Conservation (phyloP, 2,797 vertebrate species). For the Australoheros facetus region DNA sequence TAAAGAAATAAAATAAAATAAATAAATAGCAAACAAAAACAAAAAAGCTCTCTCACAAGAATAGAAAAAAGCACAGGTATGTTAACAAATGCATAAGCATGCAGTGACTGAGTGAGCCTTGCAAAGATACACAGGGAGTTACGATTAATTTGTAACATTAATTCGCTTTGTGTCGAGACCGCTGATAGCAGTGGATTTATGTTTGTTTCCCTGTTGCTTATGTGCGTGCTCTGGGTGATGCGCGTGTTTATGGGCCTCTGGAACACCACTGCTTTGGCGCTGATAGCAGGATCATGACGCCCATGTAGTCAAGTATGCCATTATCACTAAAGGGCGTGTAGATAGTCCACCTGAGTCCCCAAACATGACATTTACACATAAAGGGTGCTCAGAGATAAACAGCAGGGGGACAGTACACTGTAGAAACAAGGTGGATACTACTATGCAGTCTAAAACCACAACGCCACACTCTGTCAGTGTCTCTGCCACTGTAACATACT, state of each 20-base stretch:
- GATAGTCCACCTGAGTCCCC: slow-evolving; percentile 67
- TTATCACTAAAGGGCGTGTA: slow-evolving; percentile 63
- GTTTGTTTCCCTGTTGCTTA: slow-evolving; percentile 27
- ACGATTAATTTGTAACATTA: slow-evolving; percentile 61
- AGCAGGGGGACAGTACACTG: not conserved
- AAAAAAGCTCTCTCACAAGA: slow-evolving; percentile 34
- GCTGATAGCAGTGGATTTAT: slow-evolving; percentile 54
- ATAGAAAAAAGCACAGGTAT: slow-evolving; percentile 4
- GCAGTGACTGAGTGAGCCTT: slow-evolving; percentile 38
- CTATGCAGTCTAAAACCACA: slow-evolving; percentile 17
- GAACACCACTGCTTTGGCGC: slow-evolving; percentile 57
- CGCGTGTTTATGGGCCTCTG: slow-evolving; percentile 31
- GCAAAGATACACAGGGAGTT: slow-evolving; percentile 53
- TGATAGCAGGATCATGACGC: slow-evolving; percentile 62
- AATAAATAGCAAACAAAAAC: slow-evolving; percentile 41
- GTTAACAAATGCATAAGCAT: slow-evolving; percentile 23
- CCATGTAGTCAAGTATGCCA: slow-evolving; percentile 62
- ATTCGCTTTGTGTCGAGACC: slow-evolving; percentile 46
- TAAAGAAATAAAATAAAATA: slow-evolving; percentile 21
- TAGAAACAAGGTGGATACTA: slow-evolving; percentile 31
- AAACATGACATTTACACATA: slow-evolving; percentile 70
- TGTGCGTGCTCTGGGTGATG: slow-evolving; percentile 3
- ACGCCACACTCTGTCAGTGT: not conserved
- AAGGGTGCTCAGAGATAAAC: slow-evolving; percentile 67
- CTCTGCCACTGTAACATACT: slow-evolving; percentile 16